Conservation (phyloP, 2,888 invertebrate genomes). For the Drosophila merina region DNA sequence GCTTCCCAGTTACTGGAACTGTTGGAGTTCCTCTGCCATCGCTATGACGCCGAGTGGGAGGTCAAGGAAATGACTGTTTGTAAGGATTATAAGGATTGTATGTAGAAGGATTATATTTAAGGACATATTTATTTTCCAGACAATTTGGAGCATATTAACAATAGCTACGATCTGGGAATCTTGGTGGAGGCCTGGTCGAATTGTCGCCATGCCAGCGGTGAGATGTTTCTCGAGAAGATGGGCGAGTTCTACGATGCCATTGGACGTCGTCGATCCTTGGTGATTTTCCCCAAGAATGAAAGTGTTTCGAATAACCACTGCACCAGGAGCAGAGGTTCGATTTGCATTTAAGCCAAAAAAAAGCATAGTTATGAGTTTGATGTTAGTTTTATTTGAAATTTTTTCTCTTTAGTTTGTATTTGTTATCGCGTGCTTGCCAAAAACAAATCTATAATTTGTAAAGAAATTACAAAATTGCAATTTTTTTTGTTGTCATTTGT, state of each 20-base stretch:
- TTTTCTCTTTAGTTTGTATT: slow-evolving; percentile 47
- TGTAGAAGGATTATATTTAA: background rate
- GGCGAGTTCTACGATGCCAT: slow-evolving; percentile 1
- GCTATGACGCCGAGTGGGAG: slow-evolving; percentile 61
- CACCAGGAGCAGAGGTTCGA: too few species aligned
- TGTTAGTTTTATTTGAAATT: slow-evolving; percentile 65
- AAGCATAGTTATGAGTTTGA: slow-evolving; percentile 35
- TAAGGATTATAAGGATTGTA: slow-evolving; percentile 14
- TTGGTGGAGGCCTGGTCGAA: background rate
- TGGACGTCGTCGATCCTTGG: background rate
- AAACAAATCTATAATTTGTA: slow-evolving; percentile 63
- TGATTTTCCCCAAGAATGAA: background rate
- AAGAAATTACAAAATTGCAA: slow-evolving; percentile 71
- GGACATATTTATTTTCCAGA: background rate
- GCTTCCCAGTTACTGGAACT: slow-evolving; percentile 14
- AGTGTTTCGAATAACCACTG: background rate
- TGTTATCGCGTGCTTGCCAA: slow-evolving; percentile 63
- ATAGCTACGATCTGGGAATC: background rate
- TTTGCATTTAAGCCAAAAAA: background rate
- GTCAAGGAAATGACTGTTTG: slow-evolving; percentile 61
- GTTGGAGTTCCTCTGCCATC: slow-evolving; percentile 38
- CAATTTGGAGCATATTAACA: background rate
- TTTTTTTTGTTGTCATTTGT: slow-evolving; percentile 22
- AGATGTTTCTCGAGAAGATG: background rate
- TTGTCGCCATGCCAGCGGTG: background rate